Percentiles rank a stretch among this genome's conserved stretches.
Evolutionary conservation across 2,888 invertebrate genomes (phyloP).

Genomic region (Dione juno): DNA sequence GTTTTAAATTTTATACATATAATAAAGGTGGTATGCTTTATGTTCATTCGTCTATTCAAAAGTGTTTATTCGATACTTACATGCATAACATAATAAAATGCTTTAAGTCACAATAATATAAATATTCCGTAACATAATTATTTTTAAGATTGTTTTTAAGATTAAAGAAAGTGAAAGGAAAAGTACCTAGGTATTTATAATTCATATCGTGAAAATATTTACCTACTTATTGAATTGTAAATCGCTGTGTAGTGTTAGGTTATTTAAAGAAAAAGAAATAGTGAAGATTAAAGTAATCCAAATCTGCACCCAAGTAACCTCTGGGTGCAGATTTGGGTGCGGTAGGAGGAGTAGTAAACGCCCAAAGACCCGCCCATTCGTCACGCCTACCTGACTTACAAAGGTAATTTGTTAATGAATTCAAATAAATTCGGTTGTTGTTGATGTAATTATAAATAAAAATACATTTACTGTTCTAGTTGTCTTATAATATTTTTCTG

Average conservation of each 20-base stretch:
- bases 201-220: neutral
- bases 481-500: neutral
- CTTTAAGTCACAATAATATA: too few species aligned
- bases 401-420: neutral
- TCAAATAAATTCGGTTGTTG: neutral
- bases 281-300: conserved; percentile 42
- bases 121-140: too few species aligned
- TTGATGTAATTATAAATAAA: neutral
- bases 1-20: too few species aligned
- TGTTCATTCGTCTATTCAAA: too few species aligned
- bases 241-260: neutral
- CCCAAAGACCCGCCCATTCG: conserved; percentile 58
- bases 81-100: too few species aligned
- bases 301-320: neutral
- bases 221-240: neutral
- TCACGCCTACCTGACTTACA: conserved; percentile 58
- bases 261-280: neutral
- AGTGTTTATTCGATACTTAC: too few species aligned
- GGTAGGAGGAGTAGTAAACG: conserved; percentile 51
- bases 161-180: too few species aligned
- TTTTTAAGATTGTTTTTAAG: too few species aligned
- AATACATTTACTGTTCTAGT: neutral
- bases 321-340: conserved; percentile 77
- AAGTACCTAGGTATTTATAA: too few species aligned
- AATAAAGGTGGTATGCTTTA: too few species aligned